Evolutionary conservation across 2,113 vertebrate species (phyloP).

Genomic region (Eretmochelys imbricata): DNA sequence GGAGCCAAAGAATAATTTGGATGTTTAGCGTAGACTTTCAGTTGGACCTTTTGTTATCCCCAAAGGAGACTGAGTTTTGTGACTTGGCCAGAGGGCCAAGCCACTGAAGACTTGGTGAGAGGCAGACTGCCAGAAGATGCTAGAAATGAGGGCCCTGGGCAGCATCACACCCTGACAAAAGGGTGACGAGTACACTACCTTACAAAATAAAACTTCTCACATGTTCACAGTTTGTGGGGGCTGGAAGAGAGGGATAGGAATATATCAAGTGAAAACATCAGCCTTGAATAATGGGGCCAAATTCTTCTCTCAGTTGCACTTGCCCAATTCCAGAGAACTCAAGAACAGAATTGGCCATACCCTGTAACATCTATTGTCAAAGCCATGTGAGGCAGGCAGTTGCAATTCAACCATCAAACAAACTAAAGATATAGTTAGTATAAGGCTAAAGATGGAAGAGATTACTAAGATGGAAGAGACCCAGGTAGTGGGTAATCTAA

Average conservation of each 20-base stretch:
- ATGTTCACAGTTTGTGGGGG: background rate
- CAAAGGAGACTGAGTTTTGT: too few species aligned
- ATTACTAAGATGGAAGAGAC: background rate
- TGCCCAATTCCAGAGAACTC: background rate
- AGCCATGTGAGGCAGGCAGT: background rate
- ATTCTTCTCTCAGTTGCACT: background rate
- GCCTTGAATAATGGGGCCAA: background rate
- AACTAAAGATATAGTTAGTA: background rate
- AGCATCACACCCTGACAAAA: too few species aligned
- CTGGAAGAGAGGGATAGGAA: background rate
- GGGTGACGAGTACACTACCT: too few species aligned
- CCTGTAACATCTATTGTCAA: background rate
- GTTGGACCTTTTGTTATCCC: too few species aligned
- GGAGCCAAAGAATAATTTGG: too few species aligned
- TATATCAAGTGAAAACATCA: background rate
- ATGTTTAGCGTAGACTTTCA: too few species aligned
- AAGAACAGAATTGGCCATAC: background rate
- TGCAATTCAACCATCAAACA: background rate
- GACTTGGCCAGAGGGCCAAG: too few species aligned
- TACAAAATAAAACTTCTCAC: background rate
- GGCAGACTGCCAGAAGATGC: too few species aligned
- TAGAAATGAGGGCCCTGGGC: too few species aligned
- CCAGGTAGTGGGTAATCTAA: too few species aligned
- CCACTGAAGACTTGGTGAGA: too few species aligned
- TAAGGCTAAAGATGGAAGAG: background rate